phyloP scores from a whole-genome alignment of 2,888 invertebrate species.

The Leucophenga montana region DNA sequence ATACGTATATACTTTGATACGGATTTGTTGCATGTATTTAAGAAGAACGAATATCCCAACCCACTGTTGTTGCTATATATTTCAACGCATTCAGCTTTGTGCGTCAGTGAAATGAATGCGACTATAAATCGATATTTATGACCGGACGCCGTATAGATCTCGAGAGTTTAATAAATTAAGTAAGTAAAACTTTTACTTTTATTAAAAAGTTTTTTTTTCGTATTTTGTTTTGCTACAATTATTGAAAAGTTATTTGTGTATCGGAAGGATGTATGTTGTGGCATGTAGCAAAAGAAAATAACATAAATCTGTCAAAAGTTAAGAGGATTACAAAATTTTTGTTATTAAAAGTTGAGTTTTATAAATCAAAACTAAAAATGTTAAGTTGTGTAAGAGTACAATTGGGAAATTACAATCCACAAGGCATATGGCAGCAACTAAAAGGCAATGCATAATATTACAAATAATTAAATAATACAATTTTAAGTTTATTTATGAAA shows the following conservation, averaged over 20 bases:
- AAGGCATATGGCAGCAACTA: too few relatives aligned
- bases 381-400: too few relatives aligned
- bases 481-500: not conserved
- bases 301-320: slow-evolving; percentile 17
- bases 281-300: not conserved
- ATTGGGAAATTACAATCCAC: too few relatives aligned
- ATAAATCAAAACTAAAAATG: not conserved
- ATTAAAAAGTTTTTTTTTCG: slow-evolving; percentile 56
- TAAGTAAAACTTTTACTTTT: slow-evolving; percentile 51
- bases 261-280: not conserved
- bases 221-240: not conserved
- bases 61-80: not conserved
- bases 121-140: slow-evolving; percentile 66
- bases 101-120: slow-evolving; percentile 56
- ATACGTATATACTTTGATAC: slow-evolving; percentile 8
- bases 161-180: slow-evolving; percentile 65
- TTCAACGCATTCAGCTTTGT: not conserved
- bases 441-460: too few relatives aligned
- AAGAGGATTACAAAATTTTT: slow-evolving; percentile 7
- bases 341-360: slow-evolving; percentile 4
- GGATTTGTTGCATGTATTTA: slow-evolving; percentile 15
- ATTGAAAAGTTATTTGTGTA: slow-evolving; percentile 5
- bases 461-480: too few relatives aligned
- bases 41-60: not conserved
- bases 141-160: slow-evolving; percentile 48